Percentiles rank a stretch among this genome's conserved stretches.
phyloP scores from a whole-genome alignment of 2,888 invertebrate genomes.

The Drosophila crucigera region DNA sequence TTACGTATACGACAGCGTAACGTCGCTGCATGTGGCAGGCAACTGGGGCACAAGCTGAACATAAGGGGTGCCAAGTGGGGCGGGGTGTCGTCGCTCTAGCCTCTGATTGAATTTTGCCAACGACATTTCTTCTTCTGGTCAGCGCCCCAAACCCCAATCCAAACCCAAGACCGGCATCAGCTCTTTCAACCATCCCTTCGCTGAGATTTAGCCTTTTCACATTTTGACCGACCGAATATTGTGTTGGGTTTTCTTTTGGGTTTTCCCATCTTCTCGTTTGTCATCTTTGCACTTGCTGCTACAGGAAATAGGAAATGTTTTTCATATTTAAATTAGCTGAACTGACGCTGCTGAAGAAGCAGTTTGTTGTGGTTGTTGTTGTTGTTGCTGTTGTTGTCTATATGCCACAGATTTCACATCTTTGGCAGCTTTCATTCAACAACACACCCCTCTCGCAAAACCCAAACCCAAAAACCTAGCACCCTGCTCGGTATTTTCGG shows the following conservation, averaged over 20 bases:
- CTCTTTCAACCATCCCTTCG: background rate
- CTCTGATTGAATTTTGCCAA: conserved; percentile 48
- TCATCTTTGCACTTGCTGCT: conserved; percentile 27
- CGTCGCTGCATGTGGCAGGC: conserved; percentile 59
- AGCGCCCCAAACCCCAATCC: background rate
- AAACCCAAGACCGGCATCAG: background rate
- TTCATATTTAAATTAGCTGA: conserved; percentile 73
- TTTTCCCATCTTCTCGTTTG: background rate
- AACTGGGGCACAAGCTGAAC: conserved; percentile 25
- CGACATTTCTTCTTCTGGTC: conserved; percentile 24
- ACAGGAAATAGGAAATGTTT: conserved; percentile 80
- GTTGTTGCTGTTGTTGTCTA: conserved; percentile 8
- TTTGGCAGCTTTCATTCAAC: conserved; percentile 55
- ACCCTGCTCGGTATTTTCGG: background rate
- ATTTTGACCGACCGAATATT: conserved; percentile 10
- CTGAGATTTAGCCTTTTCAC: conserved; percentile 1
- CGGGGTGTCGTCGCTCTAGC: conserved; percentile 10
- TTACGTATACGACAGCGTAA: conserved; percentile 66
- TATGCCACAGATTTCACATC: conserved; percentile 39
- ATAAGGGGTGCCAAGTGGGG: conserved; percentile 3
- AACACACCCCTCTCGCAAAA: background rate
- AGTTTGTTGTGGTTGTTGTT: conserved; percentile 9
- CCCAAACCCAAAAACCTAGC: background rate
- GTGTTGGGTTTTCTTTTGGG: background rate
- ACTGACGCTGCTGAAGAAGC: background rate